These are phyloP conservation scores for Nymphalis c-album DNA, from an alignment of 2,888 invertebrate genomes.

Conservation along the genomic window DNA sequence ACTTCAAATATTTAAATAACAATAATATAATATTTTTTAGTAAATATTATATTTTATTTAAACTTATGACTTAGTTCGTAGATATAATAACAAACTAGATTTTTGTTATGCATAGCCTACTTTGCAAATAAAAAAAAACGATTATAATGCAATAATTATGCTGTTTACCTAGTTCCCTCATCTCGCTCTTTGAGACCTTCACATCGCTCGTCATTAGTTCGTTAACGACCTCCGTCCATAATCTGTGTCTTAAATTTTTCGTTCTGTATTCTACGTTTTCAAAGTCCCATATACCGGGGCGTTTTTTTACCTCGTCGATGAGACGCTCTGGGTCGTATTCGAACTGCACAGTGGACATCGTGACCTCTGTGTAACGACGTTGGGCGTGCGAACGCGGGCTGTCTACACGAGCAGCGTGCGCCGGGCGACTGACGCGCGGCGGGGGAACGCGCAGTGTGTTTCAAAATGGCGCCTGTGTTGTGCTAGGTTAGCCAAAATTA, in stretches of 20 bases:
- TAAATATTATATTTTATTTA: too few relatives aligned
- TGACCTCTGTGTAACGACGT: constrained; percentile 10
- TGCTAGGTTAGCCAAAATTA: constrained; percentile 50
- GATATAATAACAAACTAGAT: neutral
- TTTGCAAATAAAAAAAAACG: constrained; percentile 16
- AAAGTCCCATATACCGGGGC: constrained; percentile 73
- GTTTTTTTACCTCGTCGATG: constrained; percentile 68
- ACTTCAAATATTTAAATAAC: too few relatives aligned
- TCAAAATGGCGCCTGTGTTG: constrained; percentile 62
- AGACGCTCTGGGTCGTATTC: constrained; percentile 74
- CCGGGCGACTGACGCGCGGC: constrained; percentile 71
- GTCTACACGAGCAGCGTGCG: constrained; percentile 63
- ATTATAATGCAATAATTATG: constrained; percentile 12
- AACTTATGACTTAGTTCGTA: too few relatives aligned
- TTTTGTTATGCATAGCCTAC: neutral
- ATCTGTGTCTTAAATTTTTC: constrained; percentile 55
- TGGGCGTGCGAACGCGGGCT: constrained; percentile 42
- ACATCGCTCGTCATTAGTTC: constrained; percentile 61
- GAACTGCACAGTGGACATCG: constrained; percentile 58
- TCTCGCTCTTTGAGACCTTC: constrained; percentile 68
- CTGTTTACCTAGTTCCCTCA: constrained; percentile 67
- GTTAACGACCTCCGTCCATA: constrained; percentile 69
- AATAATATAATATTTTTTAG: too few relatives aligned
- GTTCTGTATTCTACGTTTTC: constrained; percentile 62
- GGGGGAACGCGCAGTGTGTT: constrained; percentile 65